phyloP scores from a whole-genome alignment of 2,888 invertebrate genomes.

The Megastigmus dorsalis region DNA sequence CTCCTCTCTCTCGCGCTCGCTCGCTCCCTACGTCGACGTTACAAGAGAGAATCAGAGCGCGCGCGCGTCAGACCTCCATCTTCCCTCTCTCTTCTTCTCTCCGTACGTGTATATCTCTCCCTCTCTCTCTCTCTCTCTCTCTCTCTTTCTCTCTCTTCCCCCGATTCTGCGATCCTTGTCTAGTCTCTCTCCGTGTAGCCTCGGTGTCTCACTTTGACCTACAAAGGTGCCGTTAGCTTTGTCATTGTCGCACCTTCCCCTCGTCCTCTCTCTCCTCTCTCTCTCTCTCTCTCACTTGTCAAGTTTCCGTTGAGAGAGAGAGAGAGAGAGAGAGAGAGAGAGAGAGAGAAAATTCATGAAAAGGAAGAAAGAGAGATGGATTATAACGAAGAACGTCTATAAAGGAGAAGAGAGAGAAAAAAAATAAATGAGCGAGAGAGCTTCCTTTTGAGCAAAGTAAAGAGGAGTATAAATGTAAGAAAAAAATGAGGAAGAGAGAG shows the following conservation, averaged over 20 bases:
- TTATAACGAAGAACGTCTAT: not conserved
- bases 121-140: constrained; percentile 11
- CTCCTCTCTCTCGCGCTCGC: not conserved
- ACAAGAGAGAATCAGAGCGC: too few relatives aligned
- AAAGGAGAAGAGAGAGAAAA: not conserved
- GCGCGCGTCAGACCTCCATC: too few relatives aligned
- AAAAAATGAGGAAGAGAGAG: constrained; percentile 19
- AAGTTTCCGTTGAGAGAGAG: constrained; percentile 12
- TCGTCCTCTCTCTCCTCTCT: not conserved
- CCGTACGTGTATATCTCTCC: too few relatives aligned
- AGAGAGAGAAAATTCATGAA: not conserved
- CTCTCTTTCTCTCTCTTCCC: not conserved
- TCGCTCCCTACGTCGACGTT: not conserved
- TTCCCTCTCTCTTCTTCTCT: not conserved
- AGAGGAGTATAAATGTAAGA: constrained; percentile 10
- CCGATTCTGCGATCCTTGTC: not conserved
- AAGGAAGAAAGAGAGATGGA: not conserved
- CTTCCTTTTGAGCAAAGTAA: constrained; percentile 19
- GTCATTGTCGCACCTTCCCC: constrained; percentile 46
- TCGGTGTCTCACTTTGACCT: constrained; percentile 51
- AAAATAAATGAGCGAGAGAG: constrained; percentile 3
- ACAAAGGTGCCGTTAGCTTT: constrained; percentile 53
- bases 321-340: constrained; percentile 17
- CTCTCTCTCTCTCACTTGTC: constrained; percentile 10
- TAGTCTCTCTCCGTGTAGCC: not conserved